Conservation (phyloP, 2,113 vertebrate genomes). For the Macrotis lagotis region DNA sequence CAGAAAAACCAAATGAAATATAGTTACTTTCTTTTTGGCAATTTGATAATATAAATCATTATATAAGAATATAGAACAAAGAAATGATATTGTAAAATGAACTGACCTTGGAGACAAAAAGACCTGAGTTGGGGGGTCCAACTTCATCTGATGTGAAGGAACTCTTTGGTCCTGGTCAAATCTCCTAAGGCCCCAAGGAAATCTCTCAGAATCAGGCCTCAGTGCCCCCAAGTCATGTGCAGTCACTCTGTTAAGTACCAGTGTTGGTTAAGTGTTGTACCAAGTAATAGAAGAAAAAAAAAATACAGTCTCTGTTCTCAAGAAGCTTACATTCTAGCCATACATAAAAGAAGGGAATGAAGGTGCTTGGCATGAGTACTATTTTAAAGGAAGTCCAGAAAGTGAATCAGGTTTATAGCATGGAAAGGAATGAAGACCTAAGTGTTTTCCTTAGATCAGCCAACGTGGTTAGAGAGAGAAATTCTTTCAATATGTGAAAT, state of each 20-base stretch:
- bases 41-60: neutral
- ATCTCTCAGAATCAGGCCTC: neutral
- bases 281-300: neutral
- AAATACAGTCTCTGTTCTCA: neutral
- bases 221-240: neutral
- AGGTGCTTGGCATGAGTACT: neutral
- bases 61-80: neutral
- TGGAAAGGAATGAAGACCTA: neutral
- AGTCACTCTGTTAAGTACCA: neutral
- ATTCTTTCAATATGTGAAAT: neutral
- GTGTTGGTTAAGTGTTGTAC: too few relatives aligned
- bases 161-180: neutral
- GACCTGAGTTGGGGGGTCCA: neutral
- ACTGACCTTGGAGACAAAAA: neutral
- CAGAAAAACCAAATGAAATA: neutral
- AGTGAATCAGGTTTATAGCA: neutral
- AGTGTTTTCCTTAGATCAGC: neutral
- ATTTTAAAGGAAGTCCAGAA: neutral
- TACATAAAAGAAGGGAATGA: neutral
- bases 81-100: neutral
- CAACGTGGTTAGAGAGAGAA: neutral
- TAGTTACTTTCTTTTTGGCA: neutral
- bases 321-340: neutral
- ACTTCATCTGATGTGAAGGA: neutral
- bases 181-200: neutral